These are phyloP conservation scores for Martes martes DNA, from an alignment of 2,113 vertebrate species.

Conservation along the genomic window DNA sequence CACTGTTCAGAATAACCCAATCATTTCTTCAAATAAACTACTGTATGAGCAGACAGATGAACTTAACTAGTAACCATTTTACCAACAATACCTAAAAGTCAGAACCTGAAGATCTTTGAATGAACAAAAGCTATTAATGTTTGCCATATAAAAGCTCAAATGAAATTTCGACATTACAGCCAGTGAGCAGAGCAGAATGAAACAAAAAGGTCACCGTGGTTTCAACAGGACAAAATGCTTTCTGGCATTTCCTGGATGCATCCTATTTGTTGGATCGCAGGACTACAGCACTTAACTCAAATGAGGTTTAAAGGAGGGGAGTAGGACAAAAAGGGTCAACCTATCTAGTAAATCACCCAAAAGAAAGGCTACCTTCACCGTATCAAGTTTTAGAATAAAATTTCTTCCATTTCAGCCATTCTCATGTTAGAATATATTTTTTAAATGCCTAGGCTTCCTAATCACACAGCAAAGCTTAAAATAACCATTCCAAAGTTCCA, in stretches of 20 bases:
- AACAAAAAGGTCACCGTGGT: not conserved
- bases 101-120: not conserved
- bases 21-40: not conserved
- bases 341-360: not conserved
- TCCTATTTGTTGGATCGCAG: not conserved
- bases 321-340: not conserved
- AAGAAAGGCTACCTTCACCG: not conserved
- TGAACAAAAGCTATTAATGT: not conserved
- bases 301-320: not conserved
- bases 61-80: not conserved
- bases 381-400: not conserved
- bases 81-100: not conserved
- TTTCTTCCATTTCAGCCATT: not conserved
- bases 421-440: not conserved
- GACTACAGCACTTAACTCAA: not conserved
- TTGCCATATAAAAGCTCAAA: not conserved
- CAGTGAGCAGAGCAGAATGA: not conserved
- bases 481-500: not conserved
- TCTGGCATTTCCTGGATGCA: not conserved
- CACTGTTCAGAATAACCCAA: slow-evolving; percentile 3
- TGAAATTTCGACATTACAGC: not conserved
- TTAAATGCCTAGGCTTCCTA: not conserved
- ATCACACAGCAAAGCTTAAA: not conserved
- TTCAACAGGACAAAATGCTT: not conserved
- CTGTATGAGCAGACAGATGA: not conserved